phyloP scores from a whole-genome alignment of 2,888 invertebrate species.

The Drosophila demipolita region DNA sequence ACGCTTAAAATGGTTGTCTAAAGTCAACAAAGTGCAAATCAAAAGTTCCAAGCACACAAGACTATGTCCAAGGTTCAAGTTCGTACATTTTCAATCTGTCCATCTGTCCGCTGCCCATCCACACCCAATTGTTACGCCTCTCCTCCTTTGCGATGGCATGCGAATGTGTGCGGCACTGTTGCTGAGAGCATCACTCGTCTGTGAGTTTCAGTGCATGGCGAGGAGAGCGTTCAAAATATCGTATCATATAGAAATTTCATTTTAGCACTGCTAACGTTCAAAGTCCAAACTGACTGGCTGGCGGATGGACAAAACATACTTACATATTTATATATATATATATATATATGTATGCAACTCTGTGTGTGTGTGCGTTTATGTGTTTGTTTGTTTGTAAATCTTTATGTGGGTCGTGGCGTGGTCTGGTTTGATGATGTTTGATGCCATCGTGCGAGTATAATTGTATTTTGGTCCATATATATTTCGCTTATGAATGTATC shows the following conservation, averaged over 20 bases:
- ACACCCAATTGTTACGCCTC: constrained; percentile 6
- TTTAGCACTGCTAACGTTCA: constrained; percentile 58
- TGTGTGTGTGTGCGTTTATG: not conserved
- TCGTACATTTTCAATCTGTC: constrained; percentile 18
- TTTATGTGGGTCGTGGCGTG: constrained; percentile 39
- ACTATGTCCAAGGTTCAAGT: constrained; percentile 47
- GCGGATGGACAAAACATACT: constrained; percentile 29
- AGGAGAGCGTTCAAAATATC: constrained; percentile 61
- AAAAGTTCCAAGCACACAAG: constrained; percentile 21
- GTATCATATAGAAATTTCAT: constrained; percentile 72
- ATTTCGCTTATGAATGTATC: constrained; percentile 4
- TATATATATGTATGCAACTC: constrained; percentile 3
- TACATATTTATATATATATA: constrained; percentile 12
- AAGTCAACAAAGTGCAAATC: constrained; percentile 32
- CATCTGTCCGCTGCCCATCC: not conserved
- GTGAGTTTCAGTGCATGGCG: constrained; percentile 27
- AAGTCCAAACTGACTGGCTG: constrained; percentile 63
- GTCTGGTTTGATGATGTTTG: constrained; percentile 41
- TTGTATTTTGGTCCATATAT: constrained; percentile 20
- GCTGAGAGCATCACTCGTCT: constrained; percentile 13
- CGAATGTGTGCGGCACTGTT: constrained; percentile 5
- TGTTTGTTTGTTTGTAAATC: not conserved
- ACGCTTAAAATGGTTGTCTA: constrained; percentile 1
- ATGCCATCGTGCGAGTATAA: constrained; percentile 32
- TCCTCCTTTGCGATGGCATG: not conserved